Evolutionary conservation across 1,140 invertebrate genomes (phyloP), one percentile per base, ranked within the genome.

Genomic region (Aphelenchoides fujianensis): DNA sequence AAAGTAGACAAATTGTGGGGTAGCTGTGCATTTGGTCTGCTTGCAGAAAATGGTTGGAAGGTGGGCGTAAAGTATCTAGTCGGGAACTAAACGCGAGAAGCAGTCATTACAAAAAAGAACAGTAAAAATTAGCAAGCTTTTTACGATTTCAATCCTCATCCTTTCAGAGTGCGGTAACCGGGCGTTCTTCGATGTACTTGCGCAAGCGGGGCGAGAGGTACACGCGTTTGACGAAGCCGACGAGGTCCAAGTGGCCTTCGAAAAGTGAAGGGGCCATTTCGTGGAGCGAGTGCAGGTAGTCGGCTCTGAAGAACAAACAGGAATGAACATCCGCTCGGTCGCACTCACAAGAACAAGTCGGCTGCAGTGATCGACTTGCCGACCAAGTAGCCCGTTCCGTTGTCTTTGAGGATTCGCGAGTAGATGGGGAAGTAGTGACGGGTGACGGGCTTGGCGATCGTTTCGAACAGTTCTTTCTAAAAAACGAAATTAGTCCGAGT

Each of bases 251-350:
- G 7, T 66, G 63, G 9, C 31, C 12, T 66, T 66, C 63, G 32
- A 66, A 66, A 12, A 66, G 63, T 12, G 23, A 19, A 16, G 63
- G 63, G 1, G 16, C 31, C 63, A 66, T 12, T 16, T 66, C 36
- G 63, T 66, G 63, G 2, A 66, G 12, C 1, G 63, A n/a, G 32
- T 66, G 32, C 27, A 66, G 63, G 32, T 66, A 66, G 53, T 66
- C 63, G 9, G 63, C 63, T n/a, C n/a, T n/a, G n/a, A n/a, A n/a
- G n/a, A n/a, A n/a, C n/a, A n/a, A n/a, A n/a, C n/a, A n/a, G n/a
- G n/a, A n/a, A n/a, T n/a, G n/a, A n/a, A n/a, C n/a, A n/a, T n/a
- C n/a, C n/a, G n/a, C n/a, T n/a, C n/a, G n/a, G n/a, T n/a, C n/a
- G n/a, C n/a, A n/a, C n/a, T n/a, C n/a, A n/a, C n/a, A n/a, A n/a